Conservation (phyloP, 2,113 vertebrate genomes). For the Oncorhynchus clarkii region DNA sequence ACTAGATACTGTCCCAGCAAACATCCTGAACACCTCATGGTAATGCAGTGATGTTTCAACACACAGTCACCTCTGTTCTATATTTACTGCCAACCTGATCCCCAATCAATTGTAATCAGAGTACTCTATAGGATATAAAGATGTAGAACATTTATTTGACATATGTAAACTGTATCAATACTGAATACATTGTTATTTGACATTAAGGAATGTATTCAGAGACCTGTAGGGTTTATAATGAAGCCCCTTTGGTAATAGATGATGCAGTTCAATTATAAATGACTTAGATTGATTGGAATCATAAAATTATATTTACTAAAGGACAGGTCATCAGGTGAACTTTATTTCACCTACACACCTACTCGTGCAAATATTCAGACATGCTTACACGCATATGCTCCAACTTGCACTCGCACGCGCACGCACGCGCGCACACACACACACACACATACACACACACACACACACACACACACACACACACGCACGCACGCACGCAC, state of each 20-base stretch:
- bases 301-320: background rate
- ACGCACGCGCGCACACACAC: background rate
- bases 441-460: no score
- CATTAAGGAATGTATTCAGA: conserved; percentile 35
- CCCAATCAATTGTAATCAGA: no score
- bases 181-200: no score
- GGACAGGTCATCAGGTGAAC: background rate
- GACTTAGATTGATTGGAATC: background rate
- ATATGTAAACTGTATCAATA: conserved; percentile 4
- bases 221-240: conserved; percentile 33
- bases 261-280: no score
- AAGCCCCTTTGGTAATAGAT: background rate
- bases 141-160: background rate
- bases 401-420: conserved; percentile 1
- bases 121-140: no score
- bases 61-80: background rate
- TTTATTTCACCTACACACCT: background rate
- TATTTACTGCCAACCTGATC: no score
- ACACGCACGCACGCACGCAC: no score
- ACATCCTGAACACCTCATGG: no score
- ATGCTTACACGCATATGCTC: background rate
- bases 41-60: background rate
- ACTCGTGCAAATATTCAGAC: background rate
- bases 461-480: no score
- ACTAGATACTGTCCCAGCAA: no score